These are phyloP conservation scores for Stegastes partitus DNA, from an alignment of 2,113 vertebrate species.

Conservation along the genomic window DNA sequence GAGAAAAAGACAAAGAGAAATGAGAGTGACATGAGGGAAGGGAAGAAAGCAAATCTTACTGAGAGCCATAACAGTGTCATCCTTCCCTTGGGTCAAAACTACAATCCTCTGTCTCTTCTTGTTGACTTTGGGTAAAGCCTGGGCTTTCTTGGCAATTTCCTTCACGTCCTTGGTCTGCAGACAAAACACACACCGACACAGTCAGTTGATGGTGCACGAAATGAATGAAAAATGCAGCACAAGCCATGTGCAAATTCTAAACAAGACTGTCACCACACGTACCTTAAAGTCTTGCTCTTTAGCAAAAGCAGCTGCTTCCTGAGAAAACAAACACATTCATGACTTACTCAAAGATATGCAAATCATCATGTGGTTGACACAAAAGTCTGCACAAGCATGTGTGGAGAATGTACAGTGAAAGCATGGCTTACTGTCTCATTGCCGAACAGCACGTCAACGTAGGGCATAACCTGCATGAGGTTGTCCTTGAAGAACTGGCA, in stretches of 20 bases:
- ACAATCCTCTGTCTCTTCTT: slow-evolving; percentile 90
- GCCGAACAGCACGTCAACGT: slow-evolving; percentile 95
- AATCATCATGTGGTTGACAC: background rate
- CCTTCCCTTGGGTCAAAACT: slow-evolving; percentile 95
- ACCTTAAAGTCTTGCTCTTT: slow-evolving; percentile 96
- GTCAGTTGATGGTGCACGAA: slow-evolving; percentile 6
- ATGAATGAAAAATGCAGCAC: background rate
- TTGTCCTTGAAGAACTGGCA: slow-evolving; percentile 95
- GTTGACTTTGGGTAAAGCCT: slow-evolving; percentile 93
- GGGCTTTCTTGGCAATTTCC: slow-evolving; percentile 93
- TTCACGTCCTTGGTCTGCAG: slow-evolving; percentile 92
- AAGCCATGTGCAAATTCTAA: background rate
- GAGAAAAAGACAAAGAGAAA: background rate
- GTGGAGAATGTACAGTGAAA: background rate
- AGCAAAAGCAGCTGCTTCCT: slow-evolving; percentile 95
- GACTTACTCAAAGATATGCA: slow-evolving; percentile 2
- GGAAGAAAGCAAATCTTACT: slow-evolving; percentile 77
- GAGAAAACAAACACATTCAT: slow-evolving; percentile 60
- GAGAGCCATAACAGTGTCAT: slow-evolving; percentile 89
- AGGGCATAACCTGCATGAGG: slow-evolving; percentile 96
- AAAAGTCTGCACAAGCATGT: background rate
- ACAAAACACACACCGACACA: slow-evolving; percentile 41
- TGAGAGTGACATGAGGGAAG: background rate
- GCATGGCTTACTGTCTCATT: slow-evolving; percentile 91
- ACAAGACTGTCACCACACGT: slow-evolving; percentile 82